Evolutionary conservation across 35 echinoderm and acorn worm species (phyloP), one percentile per base, ranked within the genome.

Genomic region (Eucidaris tribuloides): DNA sequence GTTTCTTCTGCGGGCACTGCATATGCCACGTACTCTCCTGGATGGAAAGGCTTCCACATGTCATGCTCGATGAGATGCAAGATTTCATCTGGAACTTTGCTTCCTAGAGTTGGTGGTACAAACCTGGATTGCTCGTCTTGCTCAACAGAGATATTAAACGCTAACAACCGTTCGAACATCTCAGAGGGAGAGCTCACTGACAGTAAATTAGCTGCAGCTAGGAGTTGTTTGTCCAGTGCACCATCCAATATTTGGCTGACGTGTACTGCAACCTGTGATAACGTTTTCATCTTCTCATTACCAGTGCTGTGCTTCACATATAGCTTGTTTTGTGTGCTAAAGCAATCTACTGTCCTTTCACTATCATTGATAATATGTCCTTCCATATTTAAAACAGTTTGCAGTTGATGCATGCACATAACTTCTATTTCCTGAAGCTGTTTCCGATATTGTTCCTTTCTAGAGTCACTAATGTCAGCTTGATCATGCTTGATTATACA

Each of bases 11-110:
- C n/a, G n/a, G n/a, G n/a, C n/a, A n/a, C n/a, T 45, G 46, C 70
- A 30, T 86, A 86, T 11, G 14, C 85, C 31, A 88, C 62, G 37
- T 65, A 80, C 45, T 88, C 85, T 0, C 30, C 76, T 55, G 7
- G 17, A 25, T 31, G 3, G 35, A 70, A 70, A 18, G 42, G 48
- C 42, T 63, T 81, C 76, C 60, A 88, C 13, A 63, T 40, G 54
- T 88, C 76, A 48, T 88, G 76, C 18, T 88, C 85, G 18, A 88
- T 78, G 31, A 88, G 77, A 46, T 81, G 85, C 15, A 13, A 25
- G 37, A 81, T 65, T 48, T 65, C 76, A 40, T 24, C 36, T 41
- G 58, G 77, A 36, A 88, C 45, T 24, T 62, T 35, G 48, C 55
- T 42, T 37, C 85, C 85, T 2, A 46, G 58, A 15, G 44, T 32